These are phyloP conservation scores for Solenopsis invicta DNA, from an alignment of 1,140 invertebrate species.

Conservation along the genomic window DNA sequence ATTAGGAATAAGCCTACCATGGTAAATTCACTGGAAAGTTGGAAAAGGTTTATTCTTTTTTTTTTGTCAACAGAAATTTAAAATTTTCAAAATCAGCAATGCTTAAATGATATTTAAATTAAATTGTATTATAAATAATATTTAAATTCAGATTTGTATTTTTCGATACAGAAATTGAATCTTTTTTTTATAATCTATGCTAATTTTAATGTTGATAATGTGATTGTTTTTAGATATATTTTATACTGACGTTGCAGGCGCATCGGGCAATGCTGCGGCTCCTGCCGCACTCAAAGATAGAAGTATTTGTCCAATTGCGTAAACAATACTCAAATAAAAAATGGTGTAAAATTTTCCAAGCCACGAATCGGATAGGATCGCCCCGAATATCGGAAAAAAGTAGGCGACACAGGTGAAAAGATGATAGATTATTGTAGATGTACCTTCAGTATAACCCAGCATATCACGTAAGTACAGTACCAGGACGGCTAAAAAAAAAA, in stretches of 20 bases:
- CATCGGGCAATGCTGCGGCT: too few species aligned
- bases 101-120: neutral
- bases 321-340: constrained; percentile 95
- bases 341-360: constrained; percentile 96
- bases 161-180: neutral
- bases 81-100: neutral
- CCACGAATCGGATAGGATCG: constrained; percentile 95
- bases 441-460: constrained; percentile 89
- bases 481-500: constrained; percentile 92
- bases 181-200: neutral
- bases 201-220: constrained; percentile 21
- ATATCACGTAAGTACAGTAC: constrained; percentile 92
- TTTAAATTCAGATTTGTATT: constrained; percentile 15
- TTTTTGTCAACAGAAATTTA: neutral
- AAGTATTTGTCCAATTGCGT: constrained; percentile 94
- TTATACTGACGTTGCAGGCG: constrained; percentile 89
- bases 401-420: constrained; percentile 93
- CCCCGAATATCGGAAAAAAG: constrained; percentile 95
- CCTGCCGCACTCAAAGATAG: constrained; percentile 91
- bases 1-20: constrained; percentile 94
- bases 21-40: constrained; percentile 89
- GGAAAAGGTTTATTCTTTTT: neutral
- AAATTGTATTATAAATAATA: neutral
- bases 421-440: constrained; percentile 94
- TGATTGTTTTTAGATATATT: neutral